Percentiles rank a stretch among this genome's conserved stretches.
These are phyloP conservation scores for Chelonoidis abingdonii DNA, from an alignment of 2,113 vertebrate genomes.

Conservation along the genomic window DNA sequence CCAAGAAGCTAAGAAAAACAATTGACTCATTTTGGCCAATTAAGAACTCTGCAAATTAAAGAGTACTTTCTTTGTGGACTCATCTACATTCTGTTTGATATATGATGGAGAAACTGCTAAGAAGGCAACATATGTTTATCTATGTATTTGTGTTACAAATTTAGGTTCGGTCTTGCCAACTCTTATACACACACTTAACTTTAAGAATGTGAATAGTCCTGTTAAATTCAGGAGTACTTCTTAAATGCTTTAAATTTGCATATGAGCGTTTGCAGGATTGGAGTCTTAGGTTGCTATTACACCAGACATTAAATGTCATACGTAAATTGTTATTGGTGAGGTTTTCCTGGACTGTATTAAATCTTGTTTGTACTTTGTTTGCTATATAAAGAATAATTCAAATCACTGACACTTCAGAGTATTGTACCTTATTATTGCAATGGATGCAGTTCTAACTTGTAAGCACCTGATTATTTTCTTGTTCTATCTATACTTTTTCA, in stretches of 20 bases:
- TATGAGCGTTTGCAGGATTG: constrained; percentile 13
- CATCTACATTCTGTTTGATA: not conserved
- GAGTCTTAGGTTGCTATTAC: not conserved
- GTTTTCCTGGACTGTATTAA: not conserved
- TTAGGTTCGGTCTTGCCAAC: not conserved
- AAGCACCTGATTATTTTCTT: constrained; percentile 5
- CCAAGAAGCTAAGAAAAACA: not conserved
- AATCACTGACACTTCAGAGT: not conserved
- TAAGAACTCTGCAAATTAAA: constrained; percentile 12
- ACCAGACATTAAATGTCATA: not conserved
- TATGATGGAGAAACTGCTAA: not conserved
- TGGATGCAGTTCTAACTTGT: not conserved
- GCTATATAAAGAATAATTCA: not conserved
- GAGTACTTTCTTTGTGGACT: not conserved
- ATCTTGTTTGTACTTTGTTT: not conserved
- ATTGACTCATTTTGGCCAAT: constrained; percentile 21
- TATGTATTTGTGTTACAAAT: not conserved
- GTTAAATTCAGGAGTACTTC: constrained; percentile 17
- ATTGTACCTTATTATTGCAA: not conserved
- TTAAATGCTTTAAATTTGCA: not conserved
- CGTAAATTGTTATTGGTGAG: not conserved
- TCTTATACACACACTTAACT: not conserved
- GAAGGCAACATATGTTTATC: not conserved
- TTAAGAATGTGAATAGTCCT: not conserved
- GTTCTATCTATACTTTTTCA: not conserved